Evolutionary conservation across 2,113 vertebrate species (phyloP).

Genomic region (Clarias batrachus): DNA sequence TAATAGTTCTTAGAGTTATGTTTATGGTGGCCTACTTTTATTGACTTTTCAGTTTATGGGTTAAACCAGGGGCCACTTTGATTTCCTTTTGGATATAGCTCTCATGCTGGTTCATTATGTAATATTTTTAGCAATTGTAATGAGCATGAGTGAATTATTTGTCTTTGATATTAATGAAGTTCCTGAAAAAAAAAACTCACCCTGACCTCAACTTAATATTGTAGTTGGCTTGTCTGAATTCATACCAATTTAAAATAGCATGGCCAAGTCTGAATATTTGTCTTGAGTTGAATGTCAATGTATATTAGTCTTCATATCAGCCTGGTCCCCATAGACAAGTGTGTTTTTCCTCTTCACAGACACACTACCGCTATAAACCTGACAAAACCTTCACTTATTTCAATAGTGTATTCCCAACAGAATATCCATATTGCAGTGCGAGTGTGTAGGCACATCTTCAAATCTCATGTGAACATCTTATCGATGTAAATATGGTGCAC

Average conservation of each 20-base stretch:
- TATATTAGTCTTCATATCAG: constrained; percentile 3
- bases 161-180: neutral
- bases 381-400: constrained; percentile 14
- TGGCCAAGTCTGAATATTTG: neutral
- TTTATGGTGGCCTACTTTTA: neutral
- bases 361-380: neutral
- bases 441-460: constrained; percentile 6
- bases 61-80: neutral
- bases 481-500: constrained; percentile 12
- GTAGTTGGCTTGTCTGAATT: neutral
- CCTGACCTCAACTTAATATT: neutral
- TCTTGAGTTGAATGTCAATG: constrained; percentile 6
- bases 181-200: neutral
- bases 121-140: neutral
- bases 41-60: neutral
- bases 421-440: constrained; percentile 18
- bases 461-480: constrained; percentile 19
- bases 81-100: neutral
- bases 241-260: neutral
- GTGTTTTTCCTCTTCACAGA: neutral
- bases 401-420: constrained; percentile 8
- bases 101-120: neutral
- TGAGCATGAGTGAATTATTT: neutral
- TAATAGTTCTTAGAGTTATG: neutral
- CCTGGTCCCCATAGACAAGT: neutral